A percentile compares a stretch with the other conserved stretches of the same genome.
These are phyloP conservation scores for Halisarca cf. caerulea DNA, from an alignment of 37 sponge, comb jelly and placozoan genomes.

Conservation along the genomic window DNA sequence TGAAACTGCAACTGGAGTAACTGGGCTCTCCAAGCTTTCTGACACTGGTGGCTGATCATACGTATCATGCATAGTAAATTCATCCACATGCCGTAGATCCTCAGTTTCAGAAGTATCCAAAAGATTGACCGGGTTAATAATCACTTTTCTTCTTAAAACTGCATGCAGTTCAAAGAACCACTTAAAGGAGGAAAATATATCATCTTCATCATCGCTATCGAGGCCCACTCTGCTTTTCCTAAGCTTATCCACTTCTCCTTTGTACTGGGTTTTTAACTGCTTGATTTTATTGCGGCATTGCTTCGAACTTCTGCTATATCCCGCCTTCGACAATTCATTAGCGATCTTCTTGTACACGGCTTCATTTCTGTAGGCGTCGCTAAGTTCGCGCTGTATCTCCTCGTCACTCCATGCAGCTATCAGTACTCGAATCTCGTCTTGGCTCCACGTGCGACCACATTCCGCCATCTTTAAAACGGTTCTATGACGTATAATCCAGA, in stretches of 20 bases:
- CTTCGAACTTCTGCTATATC: neutral
- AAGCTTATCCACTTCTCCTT: neutral
- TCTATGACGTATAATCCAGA: too few relatives aligned
- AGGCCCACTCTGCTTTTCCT: neutral
- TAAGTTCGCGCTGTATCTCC: neutral
- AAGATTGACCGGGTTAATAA: neutral
- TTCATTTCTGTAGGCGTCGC: neutral
- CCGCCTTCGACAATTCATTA: neutral
- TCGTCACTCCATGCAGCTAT: neutral
- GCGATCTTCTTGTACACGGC: neutral
- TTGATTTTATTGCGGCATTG: neutral
- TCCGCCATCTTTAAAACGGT: too few relatives aligned
- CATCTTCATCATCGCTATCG: neutral
- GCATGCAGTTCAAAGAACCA: neutral
- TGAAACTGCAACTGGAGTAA: too few relatives aligned
- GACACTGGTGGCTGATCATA: too few relatives aligned
- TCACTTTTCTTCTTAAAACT: neutral
- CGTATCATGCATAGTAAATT: too few relatives aligned
- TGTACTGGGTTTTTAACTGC: neutral
- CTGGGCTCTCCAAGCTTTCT: too few relatives aligned
- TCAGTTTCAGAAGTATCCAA: neutral
- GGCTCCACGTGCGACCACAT: too few relatives aligned
- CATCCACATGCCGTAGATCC: too few relatives aligned
- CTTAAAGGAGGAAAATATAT: neutral
- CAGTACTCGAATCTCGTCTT: neutral